Evolutionary conservation across 2,113 vertebrate genomes (phyloP), one percentile per base, ranked within the genome.

Genomic region (Cephalopholis sonnerati): DNA sequence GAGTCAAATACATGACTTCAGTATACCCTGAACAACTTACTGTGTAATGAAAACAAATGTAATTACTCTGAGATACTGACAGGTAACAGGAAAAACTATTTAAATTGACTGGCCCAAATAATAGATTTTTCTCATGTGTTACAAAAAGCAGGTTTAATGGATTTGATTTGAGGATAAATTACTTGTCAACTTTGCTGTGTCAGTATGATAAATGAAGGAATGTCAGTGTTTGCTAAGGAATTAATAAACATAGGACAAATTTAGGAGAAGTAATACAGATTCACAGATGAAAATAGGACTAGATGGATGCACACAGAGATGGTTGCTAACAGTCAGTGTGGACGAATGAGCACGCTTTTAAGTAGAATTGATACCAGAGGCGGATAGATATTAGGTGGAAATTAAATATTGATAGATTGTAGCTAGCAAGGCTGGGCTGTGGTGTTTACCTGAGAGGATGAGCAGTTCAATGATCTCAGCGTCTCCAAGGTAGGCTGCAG

Each of bases 381-480:
- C 29, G 32, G 22, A 32, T 3, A 3, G 8, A 24, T 50, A 62
- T 70, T 22, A n/a, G 51, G 13, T 36, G 32, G 18, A 68, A 73
- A 51, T 80, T 15, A 66, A 66, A 66, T 44, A 55, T 46, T 50
- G 13, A 76, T 3, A 15, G n/a, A 64, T 7, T 72, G 29, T 3
- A 57, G 18, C 1, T 20, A 24, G 7, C 12, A 65, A 53, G 53
- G 53, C 36, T 13, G 25, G 3, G 20, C 27, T 74, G 27, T 3
- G n/a, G 74, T 46, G 58, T 84, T 87, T 97, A 99, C 98, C 98
- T 96, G 98, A 99, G 93, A 99, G 96, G 95, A 99, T 96, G 95
- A 99, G 98, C 88, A 99, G 96, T 92, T 99, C 98, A 88, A 99
- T 97, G 93, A 99, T 99, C 96, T 99, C 98, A 91, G 97, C 96